A percentile compares a stretch with the other conserved stretches of the same genome.
Evolutionary conservation across 2,888 invertebrate genomes (phyloP).

Genomic region (Neoascia interrupta): DNA sequence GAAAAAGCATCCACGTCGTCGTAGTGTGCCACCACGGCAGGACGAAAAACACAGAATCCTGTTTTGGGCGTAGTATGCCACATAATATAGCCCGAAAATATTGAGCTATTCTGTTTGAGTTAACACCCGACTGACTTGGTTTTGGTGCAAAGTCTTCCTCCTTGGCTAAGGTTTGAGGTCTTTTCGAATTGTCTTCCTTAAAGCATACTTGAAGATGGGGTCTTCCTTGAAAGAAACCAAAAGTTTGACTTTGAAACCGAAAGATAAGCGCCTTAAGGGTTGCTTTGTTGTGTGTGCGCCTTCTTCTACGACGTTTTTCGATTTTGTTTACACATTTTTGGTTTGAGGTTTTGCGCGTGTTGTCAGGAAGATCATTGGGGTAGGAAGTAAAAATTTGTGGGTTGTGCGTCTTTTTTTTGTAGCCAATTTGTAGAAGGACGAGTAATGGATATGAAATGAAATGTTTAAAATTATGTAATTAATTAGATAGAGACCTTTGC

Average conservation of each 20-base stretch:
- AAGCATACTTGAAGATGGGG: slow-evolving; percentile 33
- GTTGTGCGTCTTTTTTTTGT: neutral
- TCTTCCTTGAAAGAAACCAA: slow-evolving; percentile 35
- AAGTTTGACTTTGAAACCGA: slow-evolving; percentile 67
- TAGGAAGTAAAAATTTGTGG: neutral
- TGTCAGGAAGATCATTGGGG: neutral
- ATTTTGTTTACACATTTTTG: slow-evolving; percentile 43
- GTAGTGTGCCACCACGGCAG: slow-evolving; percentile 5
- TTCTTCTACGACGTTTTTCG: neutral
- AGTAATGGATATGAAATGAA: slow-evolving; percentile 13
- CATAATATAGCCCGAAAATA: slow-evolving; percentile 65
- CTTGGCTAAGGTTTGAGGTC: slow-evolving; percentile 31
- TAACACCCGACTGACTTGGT: slow-evolving; percentile 73
- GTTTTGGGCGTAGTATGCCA: slow-evolving; percentile 63
- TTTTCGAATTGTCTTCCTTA: slow-evolving; percentile 62
- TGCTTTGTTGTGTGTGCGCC: slow-evolving; percentile 49
- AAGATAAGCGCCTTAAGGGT: slow-evolving; percentile 68
- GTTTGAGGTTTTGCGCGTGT: slow-evolving; percentile 62
- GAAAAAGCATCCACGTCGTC: slow-evolving; percentile 13
- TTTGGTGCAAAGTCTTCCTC: slow-evolving; percentile 70
- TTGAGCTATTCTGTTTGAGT: slow-evolving; percentile 67
- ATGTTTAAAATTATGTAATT: slow-evolving; percentile 37
- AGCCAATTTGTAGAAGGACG: neutral
- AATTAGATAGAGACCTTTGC: slow-evolving; percentile 28
- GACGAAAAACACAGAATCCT: slow-evolving; percentile 21